These are phyloP conservation scores for Pseudorasbora parva DNA, from an alignment of 2,113 vertebrate genomes.

Conservation along the genomic window DNA sequence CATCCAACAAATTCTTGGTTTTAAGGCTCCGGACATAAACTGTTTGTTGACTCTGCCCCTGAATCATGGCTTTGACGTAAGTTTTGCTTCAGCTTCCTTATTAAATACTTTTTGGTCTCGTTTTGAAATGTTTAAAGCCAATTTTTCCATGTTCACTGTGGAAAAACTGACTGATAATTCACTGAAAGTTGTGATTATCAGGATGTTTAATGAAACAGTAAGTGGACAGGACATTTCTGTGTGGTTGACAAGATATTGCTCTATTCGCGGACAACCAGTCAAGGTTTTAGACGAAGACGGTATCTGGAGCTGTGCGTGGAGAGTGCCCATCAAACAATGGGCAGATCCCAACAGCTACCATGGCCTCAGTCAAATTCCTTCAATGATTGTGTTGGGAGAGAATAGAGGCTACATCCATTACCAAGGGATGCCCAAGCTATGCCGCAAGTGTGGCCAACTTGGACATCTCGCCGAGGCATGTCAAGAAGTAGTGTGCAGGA, in stretches of 20 bases:
- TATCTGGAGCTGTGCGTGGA: background rate
- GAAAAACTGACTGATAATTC: background rate
- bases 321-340: constrained; percentile 27
- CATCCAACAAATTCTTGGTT: background rate
- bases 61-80: background rate
- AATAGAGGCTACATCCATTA: constrained; percentile 36
- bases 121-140: background rate
- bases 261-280: background rate
- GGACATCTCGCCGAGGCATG: no score
- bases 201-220: constrained; percentile 44
- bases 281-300: constrained; percentile 27
- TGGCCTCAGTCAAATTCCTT: constrained; percentile 19
- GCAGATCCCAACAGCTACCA: background rate
- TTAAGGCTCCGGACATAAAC: accelerated
- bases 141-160: constrained; percentile 21
- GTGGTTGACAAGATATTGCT: constrained; percentile 39
- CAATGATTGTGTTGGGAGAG: constrained; percentile 34
- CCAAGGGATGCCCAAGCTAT: constrained; percentile 32
- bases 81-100: background rate
- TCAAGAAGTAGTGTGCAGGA: background rate
- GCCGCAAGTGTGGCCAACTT: background rate
- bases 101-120: background rate
- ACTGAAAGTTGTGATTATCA: background rate
- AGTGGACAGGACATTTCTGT: constrained; percentile 8
- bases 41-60: background rate